A percentile compares a stretch with the other conserved stretches of the same genome.
These are phyloP conservation scores for Lophotis ruficrista DNA, from an alignment of 2,113 vertebrate genomes.

Conservation along the genomic window DNA sequence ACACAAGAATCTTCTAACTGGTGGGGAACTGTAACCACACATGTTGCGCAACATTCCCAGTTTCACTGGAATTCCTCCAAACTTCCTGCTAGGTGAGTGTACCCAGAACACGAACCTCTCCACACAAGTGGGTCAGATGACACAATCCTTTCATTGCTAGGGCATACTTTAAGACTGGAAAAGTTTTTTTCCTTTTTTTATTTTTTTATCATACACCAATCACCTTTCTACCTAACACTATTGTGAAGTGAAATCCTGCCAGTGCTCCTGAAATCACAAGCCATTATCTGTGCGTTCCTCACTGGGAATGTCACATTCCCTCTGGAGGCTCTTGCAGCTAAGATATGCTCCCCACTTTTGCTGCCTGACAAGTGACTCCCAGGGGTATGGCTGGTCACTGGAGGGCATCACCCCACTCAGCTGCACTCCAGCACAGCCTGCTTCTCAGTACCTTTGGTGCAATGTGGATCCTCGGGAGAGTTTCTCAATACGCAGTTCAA, in stretches of 20 bases:
- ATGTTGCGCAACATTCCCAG: not conserved
- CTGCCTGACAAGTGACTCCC: not conserved
- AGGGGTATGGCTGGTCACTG: not conserved
- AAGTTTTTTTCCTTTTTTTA: not conserved
- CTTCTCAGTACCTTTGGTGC: not conserved
- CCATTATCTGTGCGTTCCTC: not conserved
- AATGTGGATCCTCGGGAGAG: not conserved
- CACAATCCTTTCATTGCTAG: not conserved
- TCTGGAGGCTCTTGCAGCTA: not conserved
- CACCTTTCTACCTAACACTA: not conserved
- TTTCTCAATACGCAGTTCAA: not conserved
- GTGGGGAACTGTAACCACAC: not conserved
- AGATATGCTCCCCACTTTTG: not conserved
- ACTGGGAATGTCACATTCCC: not conserved
- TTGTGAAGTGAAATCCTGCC: not conserved
- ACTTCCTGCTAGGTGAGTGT: slow-evolving; percentile 40
- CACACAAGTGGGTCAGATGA: slow-evolving; percentile 20
- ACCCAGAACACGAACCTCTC: not conserved
- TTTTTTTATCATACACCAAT: not conserved
- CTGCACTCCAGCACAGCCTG: not conserved
- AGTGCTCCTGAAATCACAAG: not conserved
- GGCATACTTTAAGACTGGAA: not conserved
- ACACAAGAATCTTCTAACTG: slow-evolving; percentile 16
- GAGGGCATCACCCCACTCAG: not conserved
- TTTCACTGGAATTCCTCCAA: slow-evolving; percentile 23